Conservation (phyloP, 2,113 vertebrate genomes). For the Eira barbara region DNA sequence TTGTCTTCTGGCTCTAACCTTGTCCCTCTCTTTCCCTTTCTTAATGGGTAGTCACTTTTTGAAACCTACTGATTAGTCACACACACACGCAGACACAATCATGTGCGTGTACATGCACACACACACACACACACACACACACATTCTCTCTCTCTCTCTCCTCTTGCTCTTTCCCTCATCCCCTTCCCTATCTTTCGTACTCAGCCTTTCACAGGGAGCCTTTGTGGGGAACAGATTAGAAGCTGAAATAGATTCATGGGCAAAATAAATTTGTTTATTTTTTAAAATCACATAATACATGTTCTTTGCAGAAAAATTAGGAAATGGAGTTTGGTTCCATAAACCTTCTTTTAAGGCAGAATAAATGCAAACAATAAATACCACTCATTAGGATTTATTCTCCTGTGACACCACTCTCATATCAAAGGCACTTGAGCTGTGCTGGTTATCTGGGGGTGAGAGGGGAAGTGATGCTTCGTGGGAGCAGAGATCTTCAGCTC, state of each 20-base stretch:
- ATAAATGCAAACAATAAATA: neutral
- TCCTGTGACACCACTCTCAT: neutral
- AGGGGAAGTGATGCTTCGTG: neutral
- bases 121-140: neutral
- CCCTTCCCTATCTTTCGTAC: neutral
- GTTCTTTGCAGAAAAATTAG: neutral
- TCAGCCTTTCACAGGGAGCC: neutral
- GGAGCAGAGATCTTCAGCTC: neutral
- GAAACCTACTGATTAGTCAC: neutral
- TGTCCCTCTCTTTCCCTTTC: neutral
- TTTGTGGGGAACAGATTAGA: neutral
- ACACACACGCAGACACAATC: neutral
- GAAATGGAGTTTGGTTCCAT: neutral
- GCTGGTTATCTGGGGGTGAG: neutral
- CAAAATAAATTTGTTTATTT: neutral
- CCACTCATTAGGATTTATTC: neutral
- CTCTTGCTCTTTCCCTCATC: neutral
- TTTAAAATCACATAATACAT: neutral
- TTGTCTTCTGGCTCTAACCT: neutral
- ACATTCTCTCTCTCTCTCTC: accelerated
- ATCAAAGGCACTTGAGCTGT: neutral
- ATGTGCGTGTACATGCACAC: too few relatives aligned
- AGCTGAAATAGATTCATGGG: neutral
- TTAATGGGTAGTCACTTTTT: neutral
- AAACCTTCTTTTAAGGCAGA: neutral